Percentiles rank a stretch among this genome's conserved stretches.
These are phyloP conservation scores for Python bivittatus DNA, from an alignment of 2,113 vertebrate species.

Conservation along the genomic window DNA sequence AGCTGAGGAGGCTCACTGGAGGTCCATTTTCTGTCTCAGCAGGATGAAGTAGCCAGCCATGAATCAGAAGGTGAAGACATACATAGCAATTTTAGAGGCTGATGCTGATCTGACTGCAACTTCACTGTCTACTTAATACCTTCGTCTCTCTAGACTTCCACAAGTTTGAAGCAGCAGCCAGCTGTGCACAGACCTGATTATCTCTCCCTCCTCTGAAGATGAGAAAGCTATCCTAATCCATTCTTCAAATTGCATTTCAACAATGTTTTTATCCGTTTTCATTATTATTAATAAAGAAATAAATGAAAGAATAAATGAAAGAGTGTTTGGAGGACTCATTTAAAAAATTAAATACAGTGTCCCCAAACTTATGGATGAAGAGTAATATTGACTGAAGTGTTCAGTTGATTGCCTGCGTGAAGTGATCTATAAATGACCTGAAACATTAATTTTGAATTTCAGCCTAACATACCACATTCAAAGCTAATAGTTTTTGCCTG, in stretches of 20 bases:
- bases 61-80: slow-evolving; percentile 4
- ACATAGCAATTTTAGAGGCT: not conserved
- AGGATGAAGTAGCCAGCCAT: not conserved
- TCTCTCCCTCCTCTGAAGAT: not conserved
- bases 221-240: not conserved
- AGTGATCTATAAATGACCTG: not conserved
- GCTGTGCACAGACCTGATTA: not conserved
- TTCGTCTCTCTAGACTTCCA: not conserved
- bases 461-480: not conserved
- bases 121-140: not conserved
- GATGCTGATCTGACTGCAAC: not conserved
- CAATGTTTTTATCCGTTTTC: not conserved
- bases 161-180: not conserved
- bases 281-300: not conserved
- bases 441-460: not conserved
- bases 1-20: not conserved
- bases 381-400: not conserved
- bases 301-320: not conserved
- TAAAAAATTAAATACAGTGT: not conserved
- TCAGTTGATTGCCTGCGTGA: not conserved
- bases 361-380: not conserved
- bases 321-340: not conserved
- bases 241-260: not conserved
- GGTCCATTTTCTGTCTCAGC: not conserved
- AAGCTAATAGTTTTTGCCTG: not conserved